These are phyloP conservation scores for Mergus octosetaceus DNA, from an alignment of 2,797 vertebrate genomes.

Conservation along the genomic window DNA sequence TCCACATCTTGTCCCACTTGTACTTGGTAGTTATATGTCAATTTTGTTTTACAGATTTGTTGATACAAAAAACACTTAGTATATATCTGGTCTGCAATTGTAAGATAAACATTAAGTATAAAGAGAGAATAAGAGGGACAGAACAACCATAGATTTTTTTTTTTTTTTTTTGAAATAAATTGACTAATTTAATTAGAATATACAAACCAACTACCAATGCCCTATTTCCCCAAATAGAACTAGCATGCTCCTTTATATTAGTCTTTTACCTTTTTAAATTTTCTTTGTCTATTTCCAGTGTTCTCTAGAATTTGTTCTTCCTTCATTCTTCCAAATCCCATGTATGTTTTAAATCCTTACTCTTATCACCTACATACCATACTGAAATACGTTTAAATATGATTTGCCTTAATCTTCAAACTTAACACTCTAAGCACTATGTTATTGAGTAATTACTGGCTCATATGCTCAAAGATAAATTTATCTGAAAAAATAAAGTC, in stretches of 20 bases:
- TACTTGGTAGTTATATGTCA: background rate
- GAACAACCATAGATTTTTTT: background rate
- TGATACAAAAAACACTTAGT: background rate
- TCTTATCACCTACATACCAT: slow-evolving; percentile 25
- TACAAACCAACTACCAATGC: background rate
- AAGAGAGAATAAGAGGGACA: background rate
- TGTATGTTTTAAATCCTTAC: background rate
- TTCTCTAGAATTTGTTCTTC: background rate
- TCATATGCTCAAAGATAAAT: slow-evolving; percentile 49
- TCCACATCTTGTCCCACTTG: background rate
- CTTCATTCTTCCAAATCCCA: background rate
- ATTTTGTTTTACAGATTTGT: background rate
- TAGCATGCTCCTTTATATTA: background rate
- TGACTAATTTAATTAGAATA: background rate
- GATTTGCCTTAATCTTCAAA: slow-evolving; percentile 42
- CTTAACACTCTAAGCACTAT: slow-evolving; percentile 22
- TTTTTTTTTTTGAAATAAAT: background rate
- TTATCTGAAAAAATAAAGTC: slow-evolving; percentile 59
- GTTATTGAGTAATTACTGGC: slow-evolving; percentile 15
- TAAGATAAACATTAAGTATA: background rate
- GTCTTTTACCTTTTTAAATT: background rate
- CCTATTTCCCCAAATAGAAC: background rate
- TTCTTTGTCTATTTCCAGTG: background rate
- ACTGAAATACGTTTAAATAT: slow-evolving; percentile 13
- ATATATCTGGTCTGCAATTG: background rate